phyloP scores from a whole-genome alignment of 1,140 invertebrate species.

The Palaemon carinicauda region DNA sequence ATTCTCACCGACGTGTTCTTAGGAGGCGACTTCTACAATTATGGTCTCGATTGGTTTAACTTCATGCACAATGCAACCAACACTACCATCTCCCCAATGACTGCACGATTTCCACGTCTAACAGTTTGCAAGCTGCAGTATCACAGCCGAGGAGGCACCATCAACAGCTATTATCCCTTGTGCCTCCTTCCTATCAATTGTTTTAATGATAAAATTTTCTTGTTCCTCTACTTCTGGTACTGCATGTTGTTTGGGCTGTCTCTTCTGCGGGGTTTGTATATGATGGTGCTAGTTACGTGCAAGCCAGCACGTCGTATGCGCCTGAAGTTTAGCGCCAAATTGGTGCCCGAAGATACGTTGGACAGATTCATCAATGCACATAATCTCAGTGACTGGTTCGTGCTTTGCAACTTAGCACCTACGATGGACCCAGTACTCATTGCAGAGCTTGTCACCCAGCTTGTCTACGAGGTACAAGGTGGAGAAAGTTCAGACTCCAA shows the following conservation, averaged over 20 bases:
- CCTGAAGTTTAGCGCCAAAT: constrained; percentile 59
- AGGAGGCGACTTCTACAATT: constrained; percentile 59
- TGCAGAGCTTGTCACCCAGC: constrained; percentile 59
- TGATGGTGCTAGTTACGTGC: constrained; percentile 59
- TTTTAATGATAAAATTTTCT: constrained; percentile 59
- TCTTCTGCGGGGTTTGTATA: constrained; percentile 56
- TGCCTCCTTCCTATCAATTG: constrained; percentile 59
- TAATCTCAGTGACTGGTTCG: constrained; percentile 60
- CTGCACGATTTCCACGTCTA: constrained; percentile 57
- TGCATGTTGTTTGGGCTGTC: constrained; percentile 58
- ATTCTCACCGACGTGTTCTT: constrained; percentile 60
- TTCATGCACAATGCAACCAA: constrained; percentile 60
- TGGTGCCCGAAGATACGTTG: constrained; percentile 58
- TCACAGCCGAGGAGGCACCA: constrained; percentile 58
- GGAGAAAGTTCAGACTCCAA: constrained; percentile 59
- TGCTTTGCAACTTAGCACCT: constrained; percentile 58
- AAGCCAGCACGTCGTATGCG: constrained; percentile 58
- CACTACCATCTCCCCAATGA: constrained; percentile 59
- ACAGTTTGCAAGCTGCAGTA: constrained; percentile 60
- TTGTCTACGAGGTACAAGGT: constrained; percentile 59
- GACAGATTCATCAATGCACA: constrained; percentile 60
- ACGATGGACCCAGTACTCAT: constrained; percentile 60
- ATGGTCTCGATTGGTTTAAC: constrained; percentile 59
- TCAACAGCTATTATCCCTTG: constrained; percentile 60
- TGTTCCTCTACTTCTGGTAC: constrained; percentile 60